A percentile compares a stretch with the other conserved stretches of the same genome.
phyloP scores from a whole-genome alignment of 1,140 invertebrate genomes.

The Rhizoglyphus robini region DNA sequence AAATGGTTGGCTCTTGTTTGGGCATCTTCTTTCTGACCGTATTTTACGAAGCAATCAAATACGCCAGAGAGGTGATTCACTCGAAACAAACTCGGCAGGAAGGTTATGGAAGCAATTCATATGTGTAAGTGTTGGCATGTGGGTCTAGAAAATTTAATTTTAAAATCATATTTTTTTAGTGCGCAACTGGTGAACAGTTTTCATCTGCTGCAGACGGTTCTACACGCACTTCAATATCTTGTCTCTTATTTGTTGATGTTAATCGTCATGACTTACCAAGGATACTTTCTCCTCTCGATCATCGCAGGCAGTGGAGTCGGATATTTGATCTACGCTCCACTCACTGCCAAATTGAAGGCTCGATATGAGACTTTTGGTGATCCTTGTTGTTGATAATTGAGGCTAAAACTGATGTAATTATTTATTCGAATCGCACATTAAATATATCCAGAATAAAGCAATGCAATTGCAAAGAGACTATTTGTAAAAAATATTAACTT shows the following conservation, averaged over 20 bases:
- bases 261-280: constrained; percentile 42
- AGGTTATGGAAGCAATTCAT: not conserved
- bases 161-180: too few species aligned
- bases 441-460: too few species aligned
- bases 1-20: not conserved
- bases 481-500: too few species aligned
- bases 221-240: constrained; percentile 53
- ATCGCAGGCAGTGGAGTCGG: constrained; percentile 37
- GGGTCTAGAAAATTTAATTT: too few species aligned
- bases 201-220: constrained; percentile 59
- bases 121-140: too few species aligned
- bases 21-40: not conserved
- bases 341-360: not conserved
- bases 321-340: constrained; percentile 35
- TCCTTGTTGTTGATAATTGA: not conserved
- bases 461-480: too few species aligned
- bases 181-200: too few species aligned
- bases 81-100: not conserved
- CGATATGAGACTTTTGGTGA: not conserved
- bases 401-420: too few species aligned
- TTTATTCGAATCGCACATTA: too few species aligned
- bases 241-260: constrained; percentile 41
- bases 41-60: not conserved
- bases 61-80: not conserved
- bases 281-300: constrained; percentile 37